These are phyloP conservation scores for Molossus alvarezi DNA, from an alignment of 2,797 vertebrate species.

Conservation along the genomic window DNA sequence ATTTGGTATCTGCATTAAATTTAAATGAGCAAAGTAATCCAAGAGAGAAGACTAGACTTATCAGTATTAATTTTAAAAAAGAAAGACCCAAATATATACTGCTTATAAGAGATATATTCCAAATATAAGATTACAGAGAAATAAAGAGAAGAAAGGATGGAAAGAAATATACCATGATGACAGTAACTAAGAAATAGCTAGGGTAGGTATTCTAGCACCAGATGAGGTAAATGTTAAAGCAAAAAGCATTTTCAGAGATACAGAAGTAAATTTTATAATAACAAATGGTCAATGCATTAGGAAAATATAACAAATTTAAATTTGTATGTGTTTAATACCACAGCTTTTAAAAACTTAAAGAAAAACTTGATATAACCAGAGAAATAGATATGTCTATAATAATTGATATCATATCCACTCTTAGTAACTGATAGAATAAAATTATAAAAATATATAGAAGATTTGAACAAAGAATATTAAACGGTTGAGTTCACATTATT, in stretches of 20 bases:
- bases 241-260: background rate
- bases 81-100: background rate
- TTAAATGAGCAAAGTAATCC: constrained; percentile 20
- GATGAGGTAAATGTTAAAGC: background rate
- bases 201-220: background rate
- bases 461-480: background rate
- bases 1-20: background rate
- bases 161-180: background rate
- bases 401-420: background rate
- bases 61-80: background rate
- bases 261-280: background rate
- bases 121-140: constrained; percentile 5
- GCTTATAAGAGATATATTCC: background rate
- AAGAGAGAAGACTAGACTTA: background rate
- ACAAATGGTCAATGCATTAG: background rate
- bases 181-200: background rate
- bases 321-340: background rate
- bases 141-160: background rate
- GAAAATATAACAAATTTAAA: background rate
- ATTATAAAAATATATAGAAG: background rate
- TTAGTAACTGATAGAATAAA: background rate
- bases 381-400: background rate
- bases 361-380: constrained; percentile 19
- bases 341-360: background rate
- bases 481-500: background rate